phyloP scores from a whole-genome alignment of 2,888 invertebrate genomes.

The Acanthococcus lagerstroemiae region DNA sequence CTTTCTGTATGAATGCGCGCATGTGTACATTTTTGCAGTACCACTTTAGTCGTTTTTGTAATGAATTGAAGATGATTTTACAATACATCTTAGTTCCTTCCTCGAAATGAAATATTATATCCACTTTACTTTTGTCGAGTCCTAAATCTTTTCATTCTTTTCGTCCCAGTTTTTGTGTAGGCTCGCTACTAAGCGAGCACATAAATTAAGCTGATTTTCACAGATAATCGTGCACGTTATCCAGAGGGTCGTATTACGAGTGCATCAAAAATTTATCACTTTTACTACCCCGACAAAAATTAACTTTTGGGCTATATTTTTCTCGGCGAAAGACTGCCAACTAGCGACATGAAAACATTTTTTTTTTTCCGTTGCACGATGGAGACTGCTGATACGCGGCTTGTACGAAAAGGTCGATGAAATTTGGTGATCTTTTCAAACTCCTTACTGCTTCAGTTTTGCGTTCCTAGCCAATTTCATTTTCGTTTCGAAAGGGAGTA shows the following conservation, averaged over 20 bases:
- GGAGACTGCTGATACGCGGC: too few relatives aligned
- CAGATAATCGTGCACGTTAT: conserved; percentile 7
- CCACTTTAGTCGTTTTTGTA: conserved; percentile 19
- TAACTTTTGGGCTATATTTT: too few relatives aligned
- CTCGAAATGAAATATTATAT: conserved; percentile 26
- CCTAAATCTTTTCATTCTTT: conserved; percentile 26
- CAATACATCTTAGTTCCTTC: conserved; percentile 27
- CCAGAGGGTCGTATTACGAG: background rate
- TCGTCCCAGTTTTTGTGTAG: conserved; percentile 2
- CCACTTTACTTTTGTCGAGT: conserved; percentile 27
- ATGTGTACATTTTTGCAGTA: background rate
- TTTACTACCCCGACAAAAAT: too few relatives aligned
- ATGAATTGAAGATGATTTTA: conserved; percentile 28
- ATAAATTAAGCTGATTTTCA: conserved; percentile 29
- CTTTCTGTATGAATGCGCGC: background rate
- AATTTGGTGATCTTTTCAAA: too few relatives aligned
- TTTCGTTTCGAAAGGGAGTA: too few relatives aligned
- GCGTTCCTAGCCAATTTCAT: too few relatives aligned
- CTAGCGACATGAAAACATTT: too few relatives aligned
- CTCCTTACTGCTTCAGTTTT: too few relatives aligned
- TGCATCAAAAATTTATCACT: too few relatives aligned
- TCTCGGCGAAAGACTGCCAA: too few relatives aligned
- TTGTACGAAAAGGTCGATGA: too few relatives aligned
- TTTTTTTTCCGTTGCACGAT: too few relatives aligned
- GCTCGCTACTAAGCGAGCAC: conserved; percentile 14